These are phyloP conservation scores for Melipona quadrifasciata DNA, from an alignment of 1,140 invertebrate genomes.

Conservation along the genomic window DNA sequence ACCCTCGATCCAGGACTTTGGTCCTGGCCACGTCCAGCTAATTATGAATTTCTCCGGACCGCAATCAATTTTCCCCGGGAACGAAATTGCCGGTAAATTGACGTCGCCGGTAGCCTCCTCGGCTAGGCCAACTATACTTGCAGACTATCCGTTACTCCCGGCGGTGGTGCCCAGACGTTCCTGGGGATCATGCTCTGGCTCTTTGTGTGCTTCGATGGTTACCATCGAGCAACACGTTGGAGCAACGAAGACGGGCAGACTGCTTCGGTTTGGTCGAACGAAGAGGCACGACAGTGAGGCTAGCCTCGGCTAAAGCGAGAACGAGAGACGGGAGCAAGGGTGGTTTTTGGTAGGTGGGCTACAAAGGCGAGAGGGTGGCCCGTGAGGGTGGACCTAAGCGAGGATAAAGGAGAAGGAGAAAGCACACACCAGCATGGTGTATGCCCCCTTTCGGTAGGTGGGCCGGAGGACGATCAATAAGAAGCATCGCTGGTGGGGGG, in stretches of 20 bases:
- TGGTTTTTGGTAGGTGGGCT: slow-evolving; percentile 80
- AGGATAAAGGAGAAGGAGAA: slow-evolving; percentile 81
- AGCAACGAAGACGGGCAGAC: slow-evolving; percentile 35
- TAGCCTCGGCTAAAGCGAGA: neutral
- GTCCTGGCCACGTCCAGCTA: slow-evolving; percentile 61
- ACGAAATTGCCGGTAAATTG: slow-evolving; percentile 69
- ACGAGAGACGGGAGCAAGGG: slow-evolving; percentile 54
- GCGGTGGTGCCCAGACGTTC: slow-evolving; percentile 56
- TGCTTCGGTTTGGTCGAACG: neutral
- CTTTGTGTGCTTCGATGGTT: slow-evolving; percentile 67
- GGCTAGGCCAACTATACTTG: slow-evolving; percentile 59
- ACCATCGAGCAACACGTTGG: slow-evolving; percentile 57
- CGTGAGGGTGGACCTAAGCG: slow-evolving; percentile 80
- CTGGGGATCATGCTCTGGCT: slow-evolving; percentile 60
- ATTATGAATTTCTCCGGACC: slow-evolving; percentile 68
- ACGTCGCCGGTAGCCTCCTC: slow-evolving; percentile 61
- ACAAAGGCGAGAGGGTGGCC: slow-evolving; percentile 79
- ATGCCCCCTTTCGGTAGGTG: slow-evolving; percentile 66
- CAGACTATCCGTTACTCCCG: slow-evolving; percentile 57
- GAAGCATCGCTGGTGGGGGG: slow-evolving; percentile 79
- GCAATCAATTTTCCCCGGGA: slow-evolving; percentile 69
- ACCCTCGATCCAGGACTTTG: slow-evolving; percentile 46
- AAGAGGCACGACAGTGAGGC: neutral
- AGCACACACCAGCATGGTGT: slow-evolving; percentile 68
- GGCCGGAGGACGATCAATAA: slow-evolving; percentile 81